Conservation (phyloP, 2,888 invertebrate genomes). For the Arge pagana region DNA sequence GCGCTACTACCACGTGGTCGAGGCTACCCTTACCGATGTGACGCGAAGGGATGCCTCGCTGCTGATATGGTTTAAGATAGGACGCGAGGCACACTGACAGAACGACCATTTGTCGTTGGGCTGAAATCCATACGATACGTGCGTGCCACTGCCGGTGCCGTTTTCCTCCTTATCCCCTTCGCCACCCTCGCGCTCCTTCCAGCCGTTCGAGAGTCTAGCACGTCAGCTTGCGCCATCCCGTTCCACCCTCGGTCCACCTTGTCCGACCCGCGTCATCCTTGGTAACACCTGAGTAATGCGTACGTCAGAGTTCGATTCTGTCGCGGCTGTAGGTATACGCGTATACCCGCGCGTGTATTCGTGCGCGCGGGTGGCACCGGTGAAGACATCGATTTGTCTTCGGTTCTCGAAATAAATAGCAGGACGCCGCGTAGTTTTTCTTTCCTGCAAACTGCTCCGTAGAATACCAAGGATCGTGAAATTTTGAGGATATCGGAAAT, state of each 20-base stretch:
- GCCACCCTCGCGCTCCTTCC: background rate
- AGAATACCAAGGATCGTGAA: no score
- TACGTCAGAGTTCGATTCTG: conserved; percentile 20
- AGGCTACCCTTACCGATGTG: no score
- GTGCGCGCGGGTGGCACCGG: conserved; percentile 15
- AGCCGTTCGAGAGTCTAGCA: background rate
- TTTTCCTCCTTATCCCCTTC: conserved; percentile 10
- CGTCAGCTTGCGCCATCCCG: background rate
- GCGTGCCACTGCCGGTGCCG: conserved; percentile 13
- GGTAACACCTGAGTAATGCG: conserved; percentile 21
- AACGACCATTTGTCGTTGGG: conserved; percentile 19
- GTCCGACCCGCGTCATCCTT: conserved; percentile 10
- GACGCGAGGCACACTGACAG: conserved; percentile 9
- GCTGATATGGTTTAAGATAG: background rate
- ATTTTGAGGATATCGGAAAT: no score
- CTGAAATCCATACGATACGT: conserved; percentile 22
- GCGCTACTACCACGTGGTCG: no score
- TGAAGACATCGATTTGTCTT: conserved; percentile 20
- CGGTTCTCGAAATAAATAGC: background rate
- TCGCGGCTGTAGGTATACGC: conserved; percentile 5
- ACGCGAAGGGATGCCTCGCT: no score
- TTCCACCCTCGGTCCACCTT: conserved; percentile 5
- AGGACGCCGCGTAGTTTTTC: conserved; percentile 1
- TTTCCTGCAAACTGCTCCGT: no score
- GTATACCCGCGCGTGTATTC: no score